Percentiles rank a stretch among this genome's conserved stretches.
phyloP scores from a whole-genome alignment of 2,113 vertebrate genomes.

The Gymnarchus niloticus region DNA sequence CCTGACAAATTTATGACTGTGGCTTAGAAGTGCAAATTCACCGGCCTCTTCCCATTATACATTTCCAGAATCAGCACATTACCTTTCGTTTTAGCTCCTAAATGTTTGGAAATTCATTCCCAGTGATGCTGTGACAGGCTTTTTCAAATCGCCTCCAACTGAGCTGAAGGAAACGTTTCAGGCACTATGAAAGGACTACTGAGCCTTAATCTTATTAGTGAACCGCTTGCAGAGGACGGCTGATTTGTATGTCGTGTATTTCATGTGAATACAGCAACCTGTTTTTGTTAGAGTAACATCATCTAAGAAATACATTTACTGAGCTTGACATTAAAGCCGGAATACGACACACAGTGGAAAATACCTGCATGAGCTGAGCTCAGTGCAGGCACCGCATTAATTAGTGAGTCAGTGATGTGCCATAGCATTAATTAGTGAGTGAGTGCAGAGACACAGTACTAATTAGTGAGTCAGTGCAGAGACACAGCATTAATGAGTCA shows the following conservation, averaged over 20 bases:
- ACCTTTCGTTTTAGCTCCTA: conserved; percentile 9
- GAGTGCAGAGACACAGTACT: neutral
- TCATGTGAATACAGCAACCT: conserved; percentile 1
- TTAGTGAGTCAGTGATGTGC: neutral
- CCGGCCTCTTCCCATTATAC: conserved; percentile 9
- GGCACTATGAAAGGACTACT: conserved; percentile 23
- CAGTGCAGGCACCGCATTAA: neutral
- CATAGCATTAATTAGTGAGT: neutral
- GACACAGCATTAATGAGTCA: neutral
- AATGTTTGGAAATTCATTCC: conserved; percentile 38
- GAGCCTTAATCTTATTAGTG: conserved; percentile 18
- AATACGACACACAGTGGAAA: neutral
- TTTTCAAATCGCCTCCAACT: conserved; percentile 40
- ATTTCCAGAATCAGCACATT: conserved; percentile 26
- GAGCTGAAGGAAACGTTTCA: conserved; percentile 38
- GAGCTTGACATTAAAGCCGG: neutral
- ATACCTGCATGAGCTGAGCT: neutral
- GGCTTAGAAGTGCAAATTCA: conserved; percentile 58
- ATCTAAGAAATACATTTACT: neutral
- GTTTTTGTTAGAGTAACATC: conserved; percentile 3
- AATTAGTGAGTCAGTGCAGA: neutral
- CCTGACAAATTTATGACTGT: conserved; percentile 29
- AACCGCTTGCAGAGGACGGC: neutral
- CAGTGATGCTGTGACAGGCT: conserved; percentile 44
- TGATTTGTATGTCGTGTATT: neutral